Evolutionary conservation across 92 coral and sea anemone species (phyloP), one percentile per base, ranked within the genome.

Genomic region (Paramuricea clavata): DNA sequence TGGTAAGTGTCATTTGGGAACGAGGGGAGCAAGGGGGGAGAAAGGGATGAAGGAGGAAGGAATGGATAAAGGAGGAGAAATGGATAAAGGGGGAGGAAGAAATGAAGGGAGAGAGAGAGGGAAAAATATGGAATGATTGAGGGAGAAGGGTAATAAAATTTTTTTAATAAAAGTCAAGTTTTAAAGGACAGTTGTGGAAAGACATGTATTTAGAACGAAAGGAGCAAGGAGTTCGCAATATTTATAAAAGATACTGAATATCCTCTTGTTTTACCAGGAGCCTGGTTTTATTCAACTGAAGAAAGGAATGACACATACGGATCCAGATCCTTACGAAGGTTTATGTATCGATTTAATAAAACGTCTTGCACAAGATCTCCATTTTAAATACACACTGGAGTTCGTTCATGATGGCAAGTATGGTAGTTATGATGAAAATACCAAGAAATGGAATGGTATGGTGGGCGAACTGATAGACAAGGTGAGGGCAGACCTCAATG

Each of bases 381-480:
- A 90, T 52, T 90, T 90, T 34, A 68, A 52, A 54, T 90, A 90
- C 76, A 76, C 87, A 49, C 21, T 90, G 22, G 81, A 88, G 60
- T 65, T 47, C 6, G 82, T 78, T 60, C 41, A 76, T 12, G 90
- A 83, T n/a, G 68, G 93, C 6, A 92, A 94, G 27, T 87, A 85
- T 7, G 81, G 76, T 81, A 69, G 81, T 30, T 65, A 69, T 64
- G 91, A 90, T 49, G 27, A 32, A 8, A 68, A 59, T 67, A 82
- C 44, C 3, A 83, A 86, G 7, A 67, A 83, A 9, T 94, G 98
- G 98, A 71, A 75, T 71, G 98, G 98, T n/a, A 81, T 94, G 50
- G 88, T 94, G 15, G 95, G 98, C 43, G 95, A 94, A 13, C 93
- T 94, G 8, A 80, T 92, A 28, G 87, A 90, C 23, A 87, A 88